These are phyloP conservation scores for Bergia sp. DNA, from an alignment of 92 coral and sea anemone genomes.

Conservation along the genomic window DNA sequence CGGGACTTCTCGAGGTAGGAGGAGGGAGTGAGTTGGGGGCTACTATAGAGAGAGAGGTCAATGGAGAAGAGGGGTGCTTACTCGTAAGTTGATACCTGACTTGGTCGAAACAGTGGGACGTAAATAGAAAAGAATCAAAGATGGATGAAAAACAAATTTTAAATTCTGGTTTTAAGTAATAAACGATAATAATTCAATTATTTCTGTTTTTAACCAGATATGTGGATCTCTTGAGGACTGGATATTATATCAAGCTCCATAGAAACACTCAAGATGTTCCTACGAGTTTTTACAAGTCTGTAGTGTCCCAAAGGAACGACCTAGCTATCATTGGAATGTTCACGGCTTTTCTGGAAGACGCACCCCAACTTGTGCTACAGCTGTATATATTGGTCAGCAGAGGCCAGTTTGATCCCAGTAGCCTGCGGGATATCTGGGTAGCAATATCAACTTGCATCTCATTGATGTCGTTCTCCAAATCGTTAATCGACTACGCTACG, in stretches of 20 bases:
- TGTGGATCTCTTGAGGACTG: neutral
- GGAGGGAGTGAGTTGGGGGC: too few species aligned
- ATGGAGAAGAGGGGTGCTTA: too few species aligned
- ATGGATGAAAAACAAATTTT: too few species aligned
- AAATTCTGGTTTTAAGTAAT: too few species aligned
- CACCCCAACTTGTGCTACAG: conserved; percentile 50
- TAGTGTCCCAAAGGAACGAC: conserved; percentile 42
- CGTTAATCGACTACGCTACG: conserved; percentile 25
- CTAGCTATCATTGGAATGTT: neutral
- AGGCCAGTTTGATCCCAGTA: conserved; percentile 35
- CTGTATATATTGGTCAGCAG: conserved; percentile 46
- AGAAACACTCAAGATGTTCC: neutral
- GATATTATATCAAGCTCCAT: neutral
- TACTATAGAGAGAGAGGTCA: too few species aligned
- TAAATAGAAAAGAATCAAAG: too few species aligned
- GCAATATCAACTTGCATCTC: conserved; percentile 41
- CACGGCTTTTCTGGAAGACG: too few species aligned
- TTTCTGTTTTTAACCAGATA: neutral
- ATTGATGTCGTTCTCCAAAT: conserved; percentile 39
- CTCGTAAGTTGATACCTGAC: too few species aligned
- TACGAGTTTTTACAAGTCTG: conserved; percentile 13
- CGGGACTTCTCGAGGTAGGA: too few species aligned
- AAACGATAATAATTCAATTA: too few species aligned
- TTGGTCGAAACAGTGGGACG: too few species aligned
- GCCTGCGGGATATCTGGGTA: conserved; percentile 37